Evolutionary conservation across 2,888 invertebrate genomes (phyloP).

Genomic region (Luperina nickerlii): DNA sequence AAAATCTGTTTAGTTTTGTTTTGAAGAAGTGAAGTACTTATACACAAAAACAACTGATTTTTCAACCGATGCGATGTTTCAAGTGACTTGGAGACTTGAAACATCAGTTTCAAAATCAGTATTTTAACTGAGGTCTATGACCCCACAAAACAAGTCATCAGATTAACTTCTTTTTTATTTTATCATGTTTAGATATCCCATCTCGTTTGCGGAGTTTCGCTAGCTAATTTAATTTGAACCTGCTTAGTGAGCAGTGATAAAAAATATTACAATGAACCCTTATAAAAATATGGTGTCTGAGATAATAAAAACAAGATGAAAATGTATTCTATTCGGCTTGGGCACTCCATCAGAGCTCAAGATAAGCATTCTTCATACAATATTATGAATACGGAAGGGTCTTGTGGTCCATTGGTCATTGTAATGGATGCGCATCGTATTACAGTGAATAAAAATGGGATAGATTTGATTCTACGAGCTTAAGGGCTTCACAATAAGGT

Average conservation of each 20-base stretch:
- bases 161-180: no score
- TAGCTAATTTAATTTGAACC: no score
- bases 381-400: constrained; percentile 44
- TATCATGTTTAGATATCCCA: not conserved
- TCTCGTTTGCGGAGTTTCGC: not conserved
- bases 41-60: no score
- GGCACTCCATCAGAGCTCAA: constrained; percentile 21
- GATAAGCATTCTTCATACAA: constrained; percentile 36
- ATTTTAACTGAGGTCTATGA: no score
- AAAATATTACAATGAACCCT: constrained; percentile 2
- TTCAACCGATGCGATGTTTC: no score
- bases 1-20: no score
- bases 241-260: not conserved
- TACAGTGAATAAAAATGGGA: constrained; percentile 7
- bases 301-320: constrained; percentile 31
- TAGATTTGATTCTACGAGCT: constrained; percentile 4
- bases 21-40: no score
- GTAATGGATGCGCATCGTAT: constrained; percentile 45
- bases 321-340: constrained; percentile 20
- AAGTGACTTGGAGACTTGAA: no score
- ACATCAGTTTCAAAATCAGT: no score
- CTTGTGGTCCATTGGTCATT: constrained; percentile 40
- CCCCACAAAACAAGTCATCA: no score
- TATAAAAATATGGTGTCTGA: constrained; percentile 22
- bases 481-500: not conserved